These are phyloP conservation scores for Atherinosoma microstoma DNA, from an alignment of 2,797 vertebrate genomes.

Conservation along the genomic window DNA sequence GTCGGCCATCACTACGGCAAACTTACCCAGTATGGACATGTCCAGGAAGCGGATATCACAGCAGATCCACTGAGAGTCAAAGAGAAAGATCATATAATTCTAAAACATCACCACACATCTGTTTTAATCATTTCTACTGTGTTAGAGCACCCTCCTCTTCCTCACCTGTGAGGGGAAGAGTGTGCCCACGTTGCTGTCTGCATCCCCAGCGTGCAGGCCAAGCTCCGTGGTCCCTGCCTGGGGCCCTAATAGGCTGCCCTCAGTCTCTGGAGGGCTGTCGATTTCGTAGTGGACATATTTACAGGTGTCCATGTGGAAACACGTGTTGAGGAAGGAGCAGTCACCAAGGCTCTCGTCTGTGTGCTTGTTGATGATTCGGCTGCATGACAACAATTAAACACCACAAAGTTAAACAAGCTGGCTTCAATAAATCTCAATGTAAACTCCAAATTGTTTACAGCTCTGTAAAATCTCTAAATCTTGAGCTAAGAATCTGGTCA, in stretches of 20 bases:
- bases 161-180: slow-evolving; percentile 93
- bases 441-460: not conserved
- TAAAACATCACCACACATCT: too few relatives aligned
- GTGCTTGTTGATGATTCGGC: slow-evolving; percentile 96
- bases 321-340: slow-evolving; percentile 96
- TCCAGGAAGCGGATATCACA: slow-evolving; percentile 95
- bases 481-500: not conserved
- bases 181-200: slow-evolving; percentile 88
- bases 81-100: not conserved
- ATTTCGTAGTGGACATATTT: slow-evolving; percentile 98
- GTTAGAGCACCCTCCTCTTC: not conserved
- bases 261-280: slow-evolving; percentile 87
- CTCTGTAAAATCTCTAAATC: not conserved
- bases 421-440: not conserved
- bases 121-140: not conserved
- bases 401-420: not conserved
- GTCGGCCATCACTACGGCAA: slow-evolving; percentile 96
- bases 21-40: slow-evolving; percentile 94
- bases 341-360: slow-evolving; percentile 94
- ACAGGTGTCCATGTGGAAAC: slow-evolving; percentile 97
- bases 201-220: slow-evolving; percentile 82
- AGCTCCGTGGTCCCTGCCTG: slow-evolving; percentile 83
- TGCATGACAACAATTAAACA: slow-evolving; percentile 42
- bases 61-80: slow-evolving; percentile 85
- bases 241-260: slow-evolving; percentile 79